Percentiles rank a stretch among this genome's conserved stretches.
These are phyloP conservation scores for Drosophila ezoana DNA, from an alignment of 2,888 invertebrate genomes.

Conservation along the genomic window DNA sequence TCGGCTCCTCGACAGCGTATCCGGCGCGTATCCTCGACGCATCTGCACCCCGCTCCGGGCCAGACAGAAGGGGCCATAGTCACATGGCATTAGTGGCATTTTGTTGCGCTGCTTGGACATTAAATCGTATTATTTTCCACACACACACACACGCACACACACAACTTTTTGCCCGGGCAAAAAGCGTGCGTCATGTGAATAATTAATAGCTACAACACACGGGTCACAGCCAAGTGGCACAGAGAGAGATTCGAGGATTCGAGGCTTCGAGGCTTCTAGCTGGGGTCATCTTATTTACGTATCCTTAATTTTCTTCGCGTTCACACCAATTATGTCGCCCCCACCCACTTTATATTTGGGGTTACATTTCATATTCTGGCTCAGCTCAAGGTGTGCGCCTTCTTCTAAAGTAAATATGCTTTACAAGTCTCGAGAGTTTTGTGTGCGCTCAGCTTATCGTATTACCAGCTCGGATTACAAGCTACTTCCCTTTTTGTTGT, in stretches of 20 bases:
- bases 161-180: slow-evolving; percentile 46
- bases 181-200: slow-evolving; percentile 64
- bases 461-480: slow-evolving; percentile 19
- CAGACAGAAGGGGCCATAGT: neutral
- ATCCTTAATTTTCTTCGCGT: slow-evolving; percentile 46
- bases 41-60: slow-evolving; percentile 40
- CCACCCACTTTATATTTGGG: neutral
- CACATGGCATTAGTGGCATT: slow-evolving; percentile 62
- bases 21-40: slow-evolving; percentile 51
- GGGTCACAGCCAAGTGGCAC: too few species aligned
- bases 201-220: slow-evolving; percentile 58
- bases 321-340: slow-evolving; percentile 48
- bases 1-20: slow-evolving; percentile 38
- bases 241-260: neutral
- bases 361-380: slow-evolving; percentile 11
- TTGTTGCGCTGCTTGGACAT: slow-evolving; percentile 46
- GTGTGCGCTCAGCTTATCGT: slow-evolving; percentile 28
- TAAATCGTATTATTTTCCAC: slow-evolving; percentile 70
- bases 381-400: slow-evolving; percentile 21
- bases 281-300: slow-evolving; percentile 41
- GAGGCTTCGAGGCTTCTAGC: neutral
- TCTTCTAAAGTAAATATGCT: slow-evolving; percentile 13
- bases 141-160: too few species aligned
- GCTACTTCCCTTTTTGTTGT: neutral
- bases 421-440: slow-evolving; percentile 18